These are phyloP conservation scores for Eudemis profundana DNA, from an alignment of 2,888 invertebrate genomes.

Conservation along the genomic window DNA sequence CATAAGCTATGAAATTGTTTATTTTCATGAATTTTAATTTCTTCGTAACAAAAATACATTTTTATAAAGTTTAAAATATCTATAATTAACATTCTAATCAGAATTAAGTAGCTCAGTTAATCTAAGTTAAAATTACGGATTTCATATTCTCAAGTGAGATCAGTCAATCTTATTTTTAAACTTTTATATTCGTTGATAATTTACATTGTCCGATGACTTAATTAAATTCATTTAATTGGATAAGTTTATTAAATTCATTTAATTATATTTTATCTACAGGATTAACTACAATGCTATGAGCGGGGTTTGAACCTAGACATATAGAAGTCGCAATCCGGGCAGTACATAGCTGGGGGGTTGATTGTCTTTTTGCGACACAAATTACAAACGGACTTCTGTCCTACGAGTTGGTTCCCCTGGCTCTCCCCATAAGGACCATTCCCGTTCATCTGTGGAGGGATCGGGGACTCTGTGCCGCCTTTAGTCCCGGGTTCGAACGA, in stretches of 20 bases:
- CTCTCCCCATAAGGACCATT: slow-evolving; percentile 62
- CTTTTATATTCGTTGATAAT: slow-evolving; percentile 38
- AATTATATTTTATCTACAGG: slow-evolving; percentile 39
- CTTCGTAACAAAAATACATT: slow-evolving; percentile 44
- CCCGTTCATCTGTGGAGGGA: slow-evolving; percentile 73
- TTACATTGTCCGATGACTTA: slow-evolving; percentile 40
- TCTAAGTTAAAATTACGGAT: slow-evolving; percentile 48
- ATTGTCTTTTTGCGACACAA: slow-evolving; percentile 95
- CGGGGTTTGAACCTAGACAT: slow-evolving; percentile 93
- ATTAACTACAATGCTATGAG: slow-evolving; percentile 65
- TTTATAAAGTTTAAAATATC: slow-evolving; percentile 40
- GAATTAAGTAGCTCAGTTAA: slow-evolving; percentile 37
- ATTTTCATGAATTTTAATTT: slow-evolving; percentile 43
- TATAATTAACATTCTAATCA: slow-evolving; percentile 37
- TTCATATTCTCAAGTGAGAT: slow-evolving; percentile 72
- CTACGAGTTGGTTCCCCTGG: slow-evolving; percentile 60
- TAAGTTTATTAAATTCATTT: slow-evolving; percentile 37
- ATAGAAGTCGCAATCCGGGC: slow-evolving; percentile 96
- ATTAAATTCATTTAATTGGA: slow-evolving; percentile 12
- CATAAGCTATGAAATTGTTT: slow-evolving; percentile 41
- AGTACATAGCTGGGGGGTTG: slow-evolving; percentile 91
- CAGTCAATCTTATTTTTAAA: slow-evolving; percentile 58
- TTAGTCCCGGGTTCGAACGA: slow-evolving; percentile 91
- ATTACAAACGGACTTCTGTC: slow-evolving; percentile 90
- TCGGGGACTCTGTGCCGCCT: slow-evolving; percentile 84